These are phyloP conservation scores for Paratilapia polleni DNA, from an alignment of 2,113 vertebrate genomes.

Conservation along the genomic window DNA sequence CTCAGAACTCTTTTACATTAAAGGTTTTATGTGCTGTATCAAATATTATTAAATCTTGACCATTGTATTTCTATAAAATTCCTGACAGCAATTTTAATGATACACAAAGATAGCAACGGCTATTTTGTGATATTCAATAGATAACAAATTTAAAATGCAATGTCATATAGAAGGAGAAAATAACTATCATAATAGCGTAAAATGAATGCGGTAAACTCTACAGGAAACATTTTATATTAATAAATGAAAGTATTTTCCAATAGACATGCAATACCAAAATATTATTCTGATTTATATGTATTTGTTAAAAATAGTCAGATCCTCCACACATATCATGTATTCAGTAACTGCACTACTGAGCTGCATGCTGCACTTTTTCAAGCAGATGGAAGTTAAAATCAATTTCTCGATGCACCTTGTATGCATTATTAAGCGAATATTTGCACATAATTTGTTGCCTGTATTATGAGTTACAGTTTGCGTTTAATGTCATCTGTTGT, in stretches of 20 bases:
- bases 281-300: background rate
- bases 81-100: background rate
- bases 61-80: background rate
- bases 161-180: background rate
- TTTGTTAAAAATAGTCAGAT: no score
- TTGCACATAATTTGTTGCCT: background rate
- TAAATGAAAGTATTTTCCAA: background rate
- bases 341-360: background rate
- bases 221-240: background rate
- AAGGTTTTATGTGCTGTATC: background rate
- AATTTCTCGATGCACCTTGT: background rate
- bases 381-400: conserved; percentile 3
- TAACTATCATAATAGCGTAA: background rate
- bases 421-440: background rate
- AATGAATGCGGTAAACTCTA: background rate
- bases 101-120: background rate
- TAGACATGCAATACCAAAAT: background rate
- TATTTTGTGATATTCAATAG: background rate
- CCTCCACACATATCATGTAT: background rate
- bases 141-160: background rate
- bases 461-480: background rate
- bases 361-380: background rate
- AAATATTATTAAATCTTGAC: background rate
- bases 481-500: background rate
- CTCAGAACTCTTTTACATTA: background rate